These are phyloP conservation scores for Notodonta ziczac DNA, from an alignment of 2,888 invertebrate species.

Conservation along the genomic window DNA sequence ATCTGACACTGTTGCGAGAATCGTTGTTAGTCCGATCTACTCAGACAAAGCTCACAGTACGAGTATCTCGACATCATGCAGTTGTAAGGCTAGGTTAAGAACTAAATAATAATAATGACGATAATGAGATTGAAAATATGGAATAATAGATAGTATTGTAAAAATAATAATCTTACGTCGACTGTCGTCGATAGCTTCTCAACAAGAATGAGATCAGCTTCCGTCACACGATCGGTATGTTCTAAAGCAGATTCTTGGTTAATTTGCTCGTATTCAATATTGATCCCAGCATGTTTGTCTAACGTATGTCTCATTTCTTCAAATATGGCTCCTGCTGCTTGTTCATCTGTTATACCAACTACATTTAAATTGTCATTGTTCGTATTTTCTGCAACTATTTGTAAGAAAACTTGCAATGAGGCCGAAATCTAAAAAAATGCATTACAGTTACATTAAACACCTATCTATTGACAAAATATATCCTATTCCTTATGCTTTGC, in stretches of 20 bases:
- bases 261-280: slow-evolving; percentile 15
- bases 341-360: slow-evolving; percentile 14
- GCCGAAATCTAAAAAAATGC: slow-evolving; percentile 15
- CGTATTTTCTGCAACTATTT: slow-evolving; percentile 37
- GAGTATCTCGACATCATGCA: too few species aligned
- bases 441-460: neutral
- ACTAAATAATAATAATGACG: neutral
- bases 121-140: neutral
- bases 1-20: too few species aligned
- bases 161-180: slow-evolving; percentile 13
- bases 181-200: slow-evolving; percentile 26
- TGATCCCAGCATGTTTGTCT: slow-evolving; percentile 10
- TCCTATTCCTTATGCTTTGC: neutral
- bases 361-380: slow-evolving; percentile 22
- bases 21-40: too few species aligned
- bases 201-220: slow-evolving; percentile 34
- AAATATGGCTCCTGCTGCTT: slow-evolving; percentile 10
- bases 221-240: slow-evolving; percentile 5
- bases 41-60: too few species aligned
- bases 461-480: neutral
- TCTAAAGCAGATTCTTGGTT: neutral
- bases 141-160: neutral
- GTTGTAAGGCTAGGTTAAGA: too few species aligned
- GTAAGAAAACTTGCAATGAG: slow-evolving; percentile 26
- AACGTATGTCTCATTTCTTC: slow-evolving; percentile 16